These are phyloP conservation scores for Machaerirhynchus nigripectus DNA, from an alignment of 2,113 vertebrate species.

Conservation along the genomic window DNA sequence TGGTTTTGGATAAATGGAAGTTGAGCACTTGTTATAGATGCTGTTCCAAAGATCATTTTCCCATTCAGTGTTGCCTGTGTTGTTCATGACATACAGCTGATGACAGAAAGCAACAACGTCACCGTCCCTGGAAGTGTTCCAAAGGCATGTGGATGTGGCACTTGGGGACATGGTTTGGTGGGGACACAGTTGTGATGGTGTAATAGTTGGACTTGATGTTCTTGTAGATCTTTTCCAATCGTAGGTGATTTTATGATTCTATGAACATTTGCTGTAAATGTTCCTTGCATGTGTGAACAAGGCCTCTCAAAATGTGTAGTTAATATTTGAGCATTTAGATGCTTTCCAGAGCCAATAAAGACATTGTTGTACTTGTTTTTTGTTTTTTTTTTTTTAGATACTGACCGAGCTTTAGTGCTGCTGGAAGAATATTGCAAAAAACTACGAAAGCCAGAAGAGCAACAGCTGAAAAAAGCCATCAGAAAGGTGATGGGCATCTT, in stretches of 20 bases:
- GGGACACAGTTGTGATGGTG: rapidly evolving
- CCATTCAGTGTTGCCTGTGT: neutral
- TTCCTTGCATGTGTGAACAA: neutral
- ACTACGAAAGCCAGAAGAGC: constrained; percentile 87
- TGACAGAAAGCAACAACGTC: neutral
- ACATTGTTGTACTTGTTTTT: neutral
- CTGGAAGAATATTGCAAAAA: constrained; percentile 92
- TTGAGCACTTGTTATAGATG: neutral
- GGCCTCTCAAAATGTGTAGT: neutral
- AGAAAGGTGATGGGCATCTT: constrained; percentile 91
- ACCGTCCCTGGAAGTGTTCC: neutral
- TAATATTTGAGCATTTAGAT: neutral
- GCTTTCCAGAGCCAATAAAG: neutral
- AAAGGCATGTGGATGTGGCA: neutral
- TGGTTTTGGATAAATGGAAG: neutral
- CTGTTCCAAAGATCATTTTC: neutral
- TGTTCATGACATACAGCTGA: neutral
- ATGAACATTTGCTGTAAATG: neutral
- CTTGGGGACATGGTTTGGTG: neutral
- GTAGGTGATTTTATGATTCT: neutral
- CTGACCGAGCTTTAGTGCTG: constrained; percentile 85
- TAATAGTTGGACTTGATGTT: neutral
- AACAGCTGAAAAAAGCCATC: constrained; percentile 89
- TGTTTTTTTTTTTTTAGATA: constrained; percentile 77
- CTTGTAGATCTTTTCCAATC: neutral